phyloP scores from a whole-genome alignment of 35 echinoderm and acorn worm species.

The Amphiura filiformis region DNA sequence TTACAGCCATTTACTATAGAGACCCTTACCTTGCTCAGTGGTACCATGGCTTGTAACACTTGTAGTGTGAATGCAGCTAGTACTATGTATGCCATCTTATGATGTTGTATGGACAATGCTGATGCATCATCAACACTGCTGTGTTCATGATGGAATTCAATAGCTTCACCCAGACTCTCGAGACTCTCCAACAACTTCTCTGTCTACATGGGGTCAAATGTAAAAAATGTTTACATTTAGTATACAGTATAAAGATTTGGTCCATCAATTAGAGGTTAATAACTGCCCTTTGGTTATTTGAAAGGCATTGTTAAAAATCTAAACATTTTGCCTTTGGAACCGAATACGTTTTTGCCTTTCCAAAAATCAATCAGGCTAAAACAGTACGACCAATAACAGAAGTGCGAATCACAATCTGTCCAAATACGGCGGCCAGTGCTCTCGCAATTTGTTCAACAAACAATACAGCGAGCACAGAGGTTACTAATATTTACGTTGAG shows the following conservation, averaged over 20 bases:
- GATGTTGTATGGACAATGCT: not conserved
- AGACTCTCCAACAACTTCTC: slow-evolving; percentile 69
- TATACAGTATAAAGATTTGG: not conserved
- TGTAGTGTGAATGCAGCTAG: slow-evolving; percentile 18
- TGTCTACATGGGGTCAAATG: slow-evolving; percentile 28
- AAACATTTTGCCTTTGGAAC: no score
- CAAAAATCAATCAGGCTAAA: no score
- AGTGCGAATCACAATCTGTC: no score
- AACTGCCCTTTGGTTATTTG: not conserved
- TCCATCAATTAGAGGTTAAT: not conserved
- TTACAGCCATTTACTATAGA: no score
- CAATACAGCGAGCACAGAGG: no score
- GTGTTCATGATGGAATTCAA: slow-evolving; percentile 44
- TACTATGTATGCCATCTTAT: not conserved
- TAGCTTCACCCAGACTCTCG: slow-evolving; percentile 53
- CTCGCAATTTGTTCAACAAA: no score
- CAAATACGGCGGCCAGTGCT: no score
- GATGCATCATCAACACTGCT: slow-evolving; percentile 5
- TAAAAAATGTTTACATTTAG: not conserved
- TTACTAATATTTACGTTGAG: no score
- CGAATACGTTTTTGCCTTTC: no score
- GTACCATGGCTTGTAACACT: slow-evolving; percentile 10
- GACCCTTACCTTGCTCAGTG: slow-evolving; percentile 10
- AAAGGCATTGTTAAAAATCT: not conserved
- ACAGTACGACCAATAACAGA: no score